Evolutionary conservation across 2,113 vertebrate genomes (phyloP).

Genomic region (Platysternon megacephalum): DNA sequence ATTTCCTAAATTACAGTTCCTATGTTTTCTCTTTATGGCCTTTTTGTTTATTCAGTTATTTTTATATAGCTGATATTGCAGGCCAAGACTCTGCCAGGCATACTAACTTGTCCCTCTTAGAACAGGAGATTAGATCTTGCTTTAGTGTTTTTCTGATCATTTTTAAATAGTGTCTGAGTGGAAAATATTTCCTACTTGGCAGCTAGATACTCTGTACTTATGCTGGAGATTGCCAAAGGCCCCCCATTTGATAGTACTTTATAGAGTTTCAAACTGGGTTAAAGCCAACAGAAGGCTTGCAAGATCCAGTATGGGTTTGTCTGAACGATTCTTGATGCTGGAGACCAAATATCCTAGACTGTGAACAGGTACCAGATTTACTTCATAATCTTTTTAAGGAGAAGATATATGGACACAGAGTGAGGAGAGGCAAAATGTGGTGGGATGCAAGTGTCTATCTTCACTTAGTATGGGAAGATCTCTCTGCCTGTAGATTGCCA

Average conservation of each 20-base stretch:
- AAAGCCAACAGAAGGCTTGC: conserved; percentile 2
- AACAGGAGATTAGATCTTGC: not conserved
- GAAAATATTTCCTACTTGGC: conserved; percentile 57
- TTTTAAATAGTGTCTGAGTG: conserved; percentile 41
- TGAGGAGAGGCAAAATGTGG: not conserved
- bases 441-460: not conserved
- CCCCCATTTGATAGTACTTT: conserved; percentile 27
- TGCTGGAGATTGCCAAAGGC: conserved; percentile 36
- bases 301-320: conserved; percentile 27
- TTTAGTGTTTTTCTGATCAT: conserved; percentile 13
- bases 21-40: not conserved
- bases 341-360: conserved; percentile 31
- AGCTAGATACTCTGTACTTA: conserved; percentile 41
- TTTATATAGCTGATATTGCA: not conserved
- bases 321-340: conserved; percentile 23
- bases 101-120: not conserved
- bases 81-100: not conserved
- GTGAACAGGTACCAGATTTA: conserved; percentile 21
- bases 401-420: not conserved
- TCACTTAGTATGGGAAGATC: not conserved
- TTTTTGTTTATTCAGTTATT: not conserved
- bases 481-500: not conserved
- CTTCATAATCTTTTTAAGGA: conserved; percentile 36
- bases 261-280: conserved; percentile 16
- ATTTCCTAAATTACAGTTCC: not conserved